phyloP scores from a whole-genome alignment of 2,888 invertebrate genomes.

The Agriotes lineatus region DNA sequence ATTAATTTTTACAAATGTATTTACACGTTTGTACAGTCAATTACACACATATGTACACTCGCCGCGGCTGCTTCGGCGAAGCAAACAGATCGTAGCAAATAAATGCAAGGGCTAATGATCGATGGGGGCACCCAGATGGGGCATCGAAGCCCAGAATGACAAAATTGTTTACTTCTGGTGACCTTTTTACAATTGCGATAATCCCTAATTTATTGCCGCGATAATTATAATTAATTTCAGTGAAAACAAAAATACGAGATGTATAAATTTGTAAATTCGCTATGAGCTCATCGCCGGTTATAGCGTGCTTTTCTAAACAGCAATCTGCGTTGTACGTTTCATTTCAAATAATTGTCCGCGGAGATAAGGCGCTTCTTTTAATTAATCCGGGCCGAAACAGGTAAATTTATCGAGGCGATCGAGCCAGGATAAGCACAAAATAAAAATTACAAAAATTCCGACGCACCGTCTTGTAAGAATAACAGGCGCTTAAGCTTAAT shows the following conservation, averaged over 20 bases:
- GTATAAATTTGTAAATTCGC: conserved; percentile 38
- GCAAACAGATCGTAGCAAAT: no score
- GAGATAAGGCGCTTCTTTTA: neutral
- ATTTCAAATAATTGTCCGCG: neutral
- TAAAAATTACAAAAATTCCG: conserved; percentile 31
- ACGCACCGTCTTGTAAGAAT: conserved; percentile 29
- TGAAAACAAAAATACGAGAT: conserved; percentile 37
- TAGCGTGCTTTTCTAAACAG: conserved; percentile 22
- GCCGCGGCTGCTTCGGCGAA: no score
- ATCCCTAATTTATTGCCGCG: conserved; percentile 40
- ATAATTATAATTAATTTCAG: conserved; percentile 45
- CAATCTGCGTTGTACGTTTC: conserved; percentile 17
- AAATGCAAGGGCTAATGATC: neutral
- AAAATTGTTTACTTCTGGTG: conserved; percentile 38
- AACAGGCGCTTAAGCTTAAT: conserved; percentile 42
- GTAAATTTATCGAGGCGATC: conserved; percentile 29
- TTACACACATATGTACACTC: conserved; percentile 46
- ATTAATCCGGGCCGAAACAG: conserved; percentile 29
- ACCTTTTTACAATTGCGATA: conserved; percentile 40
- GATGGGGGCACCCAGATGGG: conserved; percentile 28
- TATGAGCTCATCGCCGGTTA: conserved; percentile 44
- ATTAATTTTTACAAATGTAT: conserved; percentile 46
- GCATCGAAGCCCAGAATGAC: conserved; percentile 28
- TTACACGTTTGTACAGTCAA: conserved; percentile 48
- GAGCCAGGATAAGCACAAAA: conserved; percentile 13